Base-by-base conservation (phyloP, 2,797 vertebrate species). In the Gymnothorax javanicus region DNA sequence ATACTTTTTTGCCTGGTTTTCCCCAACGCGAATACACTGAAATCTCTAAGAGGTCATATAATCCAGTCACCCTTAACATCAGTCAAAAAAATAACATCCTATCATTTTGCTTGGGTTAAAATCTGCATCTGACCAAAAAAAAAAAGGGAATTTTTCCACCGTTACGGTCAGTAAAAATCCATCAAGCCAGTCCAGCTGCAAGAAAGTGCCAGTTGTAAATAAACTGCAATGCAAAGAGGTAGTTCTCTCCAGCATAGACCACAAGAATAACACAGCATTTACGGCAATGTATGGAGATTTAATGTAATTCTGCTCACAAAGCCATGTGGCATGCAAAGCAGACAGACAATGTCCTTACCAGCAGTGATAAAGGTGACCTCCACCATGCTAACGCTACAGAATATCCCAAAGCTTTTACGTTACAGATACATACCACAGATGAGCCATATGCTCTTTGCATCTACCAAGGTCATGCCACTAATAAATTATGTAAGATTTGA, bases 291-390 rank as follows among this genome's bases (percentile, higher is more conserved):
- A 85, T 62, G 84, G 75, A 92, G 91, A 93, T 93, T 92, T 93
- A 85, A 91, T 90, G 89, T 91, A 90, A 92, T 90, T 73, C 85
- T 86, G 86, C 89, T 91, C 69, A 59, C 89, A 94, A 93, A 75
- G 75, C 86, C 91, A 91, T 90, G 89, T 90, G 91, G 75, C 75
- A 54, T 7, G 17, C 50, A 23, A n/a, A 27, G 73, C 73, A 6
- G 43, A 50, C 73, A 17, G 75, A 52, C 54, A 50, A 79, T 54
- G 75, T 54, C 50, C 50, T 79, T 50, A 54, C 43, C 17, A 43
- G 50, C 20, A n/a, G 50, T 52, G 0, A 7, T 8, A 20, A 15
- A 79, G 20, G 75, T 54, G 75, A 54, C 75, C 75, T 79, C n/a
- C 8, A 15, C 75, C 71, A 50, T 7, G 71, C 12, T 17, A 17